These are phyloP conservation scores for Ochotona curzoniae DNA, from an alignment of 2,113 vertebrate genomes.

Conservation along the genomic window DNA sequence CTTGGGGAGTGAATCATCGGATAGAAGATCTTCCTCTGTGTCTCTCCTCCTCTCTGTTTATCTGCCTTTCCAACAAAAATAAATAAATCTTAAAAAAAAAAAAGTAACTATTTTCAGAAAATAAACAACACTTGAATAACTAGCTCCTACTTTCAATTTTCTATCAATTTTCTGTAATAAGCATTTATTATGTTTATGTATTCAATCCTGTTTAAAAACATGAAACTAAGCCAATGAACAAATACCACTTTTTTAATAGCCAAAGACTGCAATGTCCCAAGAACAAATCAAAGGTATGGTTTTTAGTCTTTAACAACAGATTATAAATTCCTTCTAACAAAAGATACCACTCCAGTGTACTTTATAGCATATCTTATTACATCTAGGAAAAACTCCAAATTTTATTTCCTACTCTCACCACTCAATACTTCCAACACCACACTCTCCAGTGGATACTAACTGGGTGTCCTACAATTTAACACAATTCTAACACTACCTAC, in stretches of 20 bases:
- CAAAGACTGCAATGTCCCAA: background rate
- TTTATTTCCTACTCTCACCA: background rate
- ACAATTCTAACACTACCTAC: background rate
- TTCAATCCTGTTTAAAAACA: conserved; percentile 4
- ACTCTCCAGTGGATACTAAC: background rate
- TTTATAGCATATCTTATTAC: background rate
- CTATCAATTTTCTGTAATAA: background rate
- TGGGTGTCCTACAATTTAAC: background rate
- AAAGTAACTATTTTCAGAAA: background rate
- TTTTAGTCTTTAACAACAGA: background rate
- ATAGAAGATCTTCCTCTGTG: too few relatives aligned
- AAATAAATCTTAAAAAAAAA: background rate
- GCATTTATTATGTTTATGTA: background rate
- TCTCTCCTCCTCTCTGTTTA: too few relatives aligned
- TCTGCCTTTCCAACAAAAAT: too few relatives aligned
- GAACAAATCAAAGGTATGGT: background rate
- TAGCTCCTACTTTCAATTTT: background rate
- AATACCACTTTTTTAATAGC: background rate
- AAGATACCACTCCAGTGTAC: background rate
- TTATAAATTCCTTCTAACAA: conserved; percentile 24
- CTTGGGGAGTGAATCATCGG: too few relatives aligned
- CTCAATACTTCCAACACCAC: background rate
- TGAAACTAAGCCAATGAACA: background rate
- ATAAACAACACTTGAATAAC: background rate
- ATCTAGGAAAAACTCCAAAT: background rate